Conservation (phyloP, 2,113 vertebrate genomes). For the Dunckerocampus dactyliophorus region DNA sequence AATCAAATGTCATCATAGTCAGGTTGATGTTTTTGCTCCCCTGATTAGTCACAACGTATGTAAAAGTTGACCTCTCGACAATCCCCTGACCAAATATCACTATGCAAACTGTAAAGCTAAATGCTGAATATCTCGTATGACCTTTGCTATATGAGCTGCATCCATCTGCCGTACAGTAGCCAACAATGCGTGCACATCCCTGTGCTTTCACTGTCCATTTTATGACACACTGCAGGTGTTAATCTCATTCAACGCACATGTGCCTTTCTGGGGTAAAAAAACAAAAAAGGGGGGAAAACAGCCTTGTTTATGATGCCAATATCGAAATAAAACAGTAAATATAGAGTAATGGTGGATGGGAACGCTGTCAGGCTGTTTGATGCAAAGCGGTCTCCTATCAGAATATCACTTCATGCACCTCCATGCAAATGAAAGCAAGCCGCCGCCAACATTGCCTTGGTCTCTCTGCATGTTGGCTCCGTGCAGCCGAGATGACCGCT, state of each 20-base stretch:
- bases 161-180: not conserved
- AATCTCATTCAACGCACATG: not conserved
- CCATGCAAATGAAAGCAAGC: constrained; percentile 71
- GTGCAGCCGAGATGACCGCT: constrained; percentile 60
- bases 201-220: not conserved
- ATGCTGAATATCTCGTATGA: not conserved
- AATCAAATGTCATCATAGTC: too few relatives aligned
- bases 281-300: not conserved
- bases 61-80: constrained; percentile 14
- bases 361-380: constrained; percentile 42
- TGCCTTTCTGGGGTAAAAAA: not conserved
- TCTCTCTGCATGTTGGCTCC: constrained; percentile 25
- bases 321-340: too few relatives aligned
- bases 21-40: too few relatives aligned
- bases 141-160: not conserved
- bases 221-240: not conserved
- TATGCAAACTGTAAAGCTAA: constrained; percentile 14
- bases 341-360: constrained; percentile 24
- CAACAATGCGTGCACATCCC: not conserved
- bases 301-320: not conserved
- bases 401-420: constrained; percentile 57
- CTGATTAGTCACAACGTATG: not conserved
- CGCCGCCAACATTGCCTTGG: constrained; percentile 31
- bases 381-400: constrained; percentile 67
- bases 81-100: constrained; percentile 25